Evolutionary conservation across 2,113 vertebrate genomes (phyloP).

Genomic region (Anser cygnoides): DNA sequence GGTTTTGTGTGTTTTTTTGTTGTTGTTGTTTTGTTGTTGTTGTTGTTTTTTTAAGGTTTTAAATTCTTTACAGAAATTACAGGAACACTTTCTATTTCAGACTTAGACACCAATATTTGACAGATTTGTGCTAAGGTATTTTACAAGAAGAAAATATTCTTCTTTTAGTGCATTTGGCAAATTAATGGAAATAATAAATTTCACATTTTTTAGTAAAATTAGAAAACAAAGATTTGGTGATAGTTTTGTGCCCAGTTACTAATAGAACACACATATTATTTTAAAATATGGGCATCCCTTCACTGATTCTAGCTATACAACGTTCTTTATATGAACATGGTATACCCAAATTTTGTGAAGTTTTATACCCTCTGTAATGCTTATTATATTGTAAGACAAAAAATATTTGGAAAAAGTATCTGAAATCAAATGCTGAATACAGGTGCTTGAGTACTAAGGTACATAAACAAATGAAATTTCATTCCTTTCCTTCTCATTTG

Average conservation of each 20-base stretch:
- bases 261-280: accelerated
- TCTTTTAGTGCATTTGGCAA: neutral
- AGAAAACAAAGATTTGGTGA: neutral
- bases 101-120: neutral
- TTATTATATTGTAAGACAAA: neutral
- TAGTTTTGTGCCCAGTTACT: neutral
- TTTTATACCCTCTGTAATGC: neutral
- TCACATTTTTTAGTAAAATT: neutral
- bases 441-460: neutral
- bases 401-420: neutral
- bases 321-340: neutral
- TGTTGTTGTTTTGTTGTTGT: too few species aligned
- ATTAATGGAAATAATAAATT: neutral
- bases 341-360: neutral
- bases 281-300: neutral
- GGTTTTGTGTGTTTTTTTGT: neutral
- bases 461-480: neutral
- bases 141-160: neutral
- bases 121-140: neutral
- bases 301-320: neutral
- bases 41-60: neutral
- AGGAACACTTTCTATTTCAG: neutral
- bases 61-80: neutral
- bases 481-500: neutral
- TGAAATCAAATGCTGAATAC: neutral